These are phyloP conservation scores for Amphiura filiformis DNA, from an alignment of 35 echinoderm and acorn worm genomes.

Conservation along the genomic window DNA sequence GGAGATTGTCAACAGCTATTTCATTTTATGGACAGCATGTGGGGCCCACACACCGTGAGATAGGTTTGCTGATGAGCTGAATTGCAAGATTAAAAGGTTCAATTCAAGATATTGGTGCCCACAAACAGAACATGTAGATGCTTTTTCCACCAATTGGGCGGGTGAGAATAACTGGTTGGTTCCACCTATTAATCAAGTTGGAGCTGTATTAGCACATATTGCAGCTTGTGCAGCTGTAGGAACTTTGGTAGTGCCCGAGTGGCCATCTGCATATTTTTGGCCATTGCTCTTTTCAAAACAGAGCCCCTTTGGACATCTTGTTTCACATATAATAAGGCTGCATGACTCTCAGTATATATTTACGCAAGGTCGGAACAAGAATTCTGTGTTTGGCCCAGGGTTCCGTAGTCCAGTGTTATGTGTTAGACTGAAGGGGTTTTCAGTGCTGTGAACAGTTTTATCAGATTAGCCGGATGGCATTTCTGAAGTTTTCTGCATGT, in stretches of 20 bases:
- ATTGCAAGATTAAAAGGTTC: slow-evolving; percentile 16
- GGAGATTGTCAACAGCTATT: slow-evolving; percentile 22
- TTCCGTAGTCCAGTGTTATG: background rate
- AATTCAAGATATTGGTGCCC: slow-evolving; percentile 39
- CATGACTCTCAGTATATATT: background rate
- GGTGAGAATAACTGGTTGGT: slow-evolving; percentile 47
- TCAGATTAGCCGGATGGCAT: background rate
- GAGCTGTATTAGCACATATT: slow-evolving; percentile 11
- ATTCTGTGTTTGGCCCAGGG: background rate
- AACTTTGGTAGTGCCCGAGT: slow-evolving; percentile 20
- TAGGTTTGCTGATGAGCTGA: slow-evolving; percentile 40
- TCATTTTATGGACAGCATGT: slow-evolving; percentile 20
- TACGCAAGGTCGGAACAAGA: background rate
- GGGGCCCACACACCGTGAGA: slow-evolving; percentile 56
- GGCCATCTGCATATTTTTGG: slow-evolving; percentile 39
- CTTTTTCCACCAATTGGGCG: slow-evolving; percentile 29
- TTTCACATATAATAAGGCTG: background rate
- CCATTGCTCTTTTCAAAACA: slow-evolving; percentile 9
- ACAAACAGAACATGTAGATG: background rate
- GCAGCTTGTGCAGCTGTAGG: background rate
- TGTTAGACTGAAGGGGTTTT: background rate
- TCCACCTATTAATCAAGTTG: slow-evolving; percentile 23
- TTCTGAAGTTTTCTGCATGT: background rate
- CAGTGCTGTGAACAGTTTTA: background rate
- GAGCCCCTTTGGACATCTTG: background rate